Conservation (phyloP, 2,888 invertebrate genomes). For the Neoaliturus tenellus region DNA sequence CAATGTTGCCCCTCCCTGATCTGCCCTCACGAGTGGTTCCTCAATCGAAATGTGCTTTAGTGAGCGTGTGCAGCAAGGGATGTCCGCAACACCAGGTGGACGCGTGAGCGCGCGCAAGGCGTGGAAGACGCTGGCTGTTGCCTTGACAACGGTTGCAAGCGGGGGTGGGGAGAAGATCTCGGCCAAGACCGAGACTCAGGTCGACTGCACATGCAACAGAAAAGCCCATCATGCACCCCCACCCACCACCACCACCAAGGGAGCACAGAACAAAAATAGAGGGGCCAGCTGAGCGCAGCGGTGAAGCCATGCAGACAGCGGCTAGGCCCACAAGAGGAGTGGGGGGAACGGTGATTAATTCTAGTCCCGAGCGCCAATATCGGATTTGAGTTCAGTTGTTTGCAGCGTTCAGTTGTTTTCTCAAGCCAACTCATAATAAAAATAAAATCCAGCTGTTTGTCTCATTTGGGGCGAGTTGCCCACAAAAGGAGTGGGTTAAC, state of each 20-base stretch:
- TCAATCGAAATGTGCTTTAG: slow-evolving; percentile 85
- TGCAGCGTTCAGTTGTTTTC: too few species aligned
- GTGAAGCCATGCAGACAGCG: too few species aligned
- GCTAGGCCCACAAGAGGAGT: too few species aligned
- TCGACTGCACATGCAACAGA: slow-evolving; percentile 55
- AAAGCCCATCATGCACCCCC: slow-evolving; percentile 46
- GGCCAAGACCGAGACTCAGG: slow-evolving; percentile 21
- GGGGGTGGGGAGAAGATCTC: slow-evolving; percentile 19
- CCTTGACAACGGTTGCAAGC: slow-evolving; percentile 53
- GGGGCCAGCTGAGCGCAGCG: too few species aligned
- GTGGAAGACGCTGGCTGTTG: slow-evolving; percentile 13
- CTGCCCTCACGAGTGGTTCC: neutral
- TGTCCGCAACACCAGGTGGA: slow-evolving; percentile 88
- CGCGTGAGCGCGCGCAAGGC: slow-evolving; percentile 73
- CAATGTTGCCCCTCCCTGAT: neutral
- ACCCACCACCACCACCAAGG: slow-evolving; percentile 1
- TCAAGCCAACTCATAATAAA: neutral
- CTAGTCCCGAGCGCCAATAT: too few species aligned
- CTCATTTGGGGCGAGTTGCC: too few species aligned
- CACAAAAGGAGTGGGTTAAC: too few species aligned
- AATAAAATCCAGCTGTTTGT: too few species aligned
- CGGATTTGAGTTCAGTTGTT: too few species aligned
- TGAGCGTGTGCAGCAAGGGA: slow-evolving; percentile 84
- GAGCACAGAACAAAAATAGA: too few species aligned
- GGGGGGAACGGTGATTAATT: too few species aligned